phyloP scores from a whole-genome alignment of 2,888 invertebrate genomes.

The Lydus trimaculatus region DNA sequence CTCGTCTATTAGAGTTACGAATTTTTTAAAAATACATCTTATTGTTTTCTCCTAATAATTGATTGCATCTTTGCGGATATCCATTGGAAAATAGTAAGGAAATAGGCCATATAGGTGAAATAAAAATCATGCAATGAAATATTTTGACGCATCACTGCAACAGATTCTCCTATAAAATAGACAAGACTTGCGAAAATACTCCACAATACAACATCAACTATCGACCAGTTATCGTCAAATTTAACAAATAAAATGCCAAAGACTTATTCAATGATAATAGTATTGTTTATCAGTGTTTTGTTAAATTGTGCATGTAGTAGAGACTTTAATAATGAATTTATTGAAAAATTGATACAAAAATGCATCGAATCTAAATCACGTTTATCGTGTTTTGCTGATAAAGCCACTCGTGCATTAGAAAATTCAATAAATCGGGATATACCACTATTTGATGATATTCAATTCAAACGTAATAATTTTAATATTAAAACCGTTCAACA shows the following conservation, averaged over 20 bases:
- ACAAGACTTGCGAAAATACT: background rate
- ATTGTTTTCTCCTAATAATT: too few species aligned
- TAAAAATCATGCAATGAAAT: conserved; percentile 21
- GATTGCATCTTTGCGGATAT: conserved; percentile 10
- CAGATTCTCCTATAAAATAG: background rate
- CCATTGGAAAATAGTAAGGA: background rate
- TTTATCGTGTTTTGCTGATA: conserved; percentile 51
- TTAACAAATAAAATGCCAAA: conserved; percentile 6
- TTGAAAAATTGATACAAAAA: conserved; percentile 42
- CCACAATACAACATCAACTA: background rate
- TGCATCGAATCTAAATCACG: conserved; percentile 42
- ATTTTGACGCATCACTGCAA: conserved; percentile 10
- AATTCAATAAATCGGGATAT: conserved; percentile 50
- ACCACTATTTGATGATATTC: conserved; percentile 53
- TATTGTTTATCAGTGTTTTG: conserved; percentile 23
- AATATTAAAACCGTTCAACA: background rate
- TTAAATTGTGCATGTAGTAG: conserved; percentile 2
- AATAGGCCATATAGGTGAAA: conserved; percentile 16
- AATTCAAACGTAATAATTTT: conserved; percentile 46
- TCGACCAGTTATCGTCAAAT: background rate
- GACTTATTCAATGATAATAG: too few species aligned
- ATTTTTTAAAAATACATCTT: too few species aligned
- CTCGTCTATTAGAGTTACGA: too few species aligned
- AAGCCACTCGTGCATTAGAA: conserved; percentile 52
- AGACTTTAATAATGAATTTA: conserved; percentile 33